Conservation (phyloP, 2,888 invertebrate species). For the Drosophila macrospina region DNA sequence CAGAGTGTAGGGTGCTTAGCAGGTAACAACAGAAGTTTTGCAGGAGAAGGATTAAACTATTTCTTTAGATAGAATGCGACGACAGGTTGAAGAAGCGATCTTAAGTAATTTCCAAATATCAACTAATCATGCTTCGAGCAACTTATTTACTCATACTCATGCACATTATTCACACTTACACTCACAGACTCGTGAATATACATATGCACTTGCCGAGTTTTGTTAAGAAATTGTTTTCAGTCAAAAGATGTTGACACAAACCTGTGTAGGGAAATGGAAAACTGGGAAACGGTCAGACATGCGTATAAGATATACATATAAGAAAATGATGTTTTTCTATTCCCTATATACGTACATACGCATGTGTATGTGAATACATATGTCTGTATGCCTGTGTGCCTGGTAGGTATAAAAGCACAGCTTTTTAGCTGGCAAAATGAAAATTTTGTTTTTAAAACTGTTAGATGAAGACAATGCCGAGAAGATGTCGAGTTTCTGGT, state of each 20-base stretch:
- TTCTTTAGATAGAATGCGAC: constrained; percentile 5
- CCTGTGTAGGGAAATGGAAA: constrained; percentile 18
- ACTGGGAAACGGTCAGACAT: constrained; percentile 21
- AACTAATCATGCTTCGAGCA: constrained; percentile 8
- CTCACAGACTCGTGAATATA: background rate
- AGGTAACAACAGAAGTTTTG: constrained; percentile 40
- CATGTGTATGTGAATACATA: background rate
- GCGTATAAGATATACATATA: constrained; percentile 31
- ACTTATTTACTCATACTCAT: background rate
- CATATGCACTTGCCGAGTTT: background rate
- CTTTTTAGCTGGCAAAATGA: constrained; percentile 57
- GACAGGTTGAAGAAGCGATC: constrained; percentile 15
- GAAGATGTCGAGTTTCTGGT: constrained; percentile 36
- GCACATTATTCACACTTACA: background rate
- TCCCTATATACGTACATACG: background rate
- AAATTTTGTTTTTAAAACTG: constrained; percentile 65
- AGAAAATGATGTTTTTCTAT: constrained; percentile 2
- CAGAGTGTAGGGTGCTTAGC: constrained; percentile 37
- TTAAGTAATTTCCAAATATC: constrained; percentile 6
- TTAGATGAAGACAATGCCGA: constrained; percentile 63
- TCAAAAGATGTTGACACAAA: constrained; percentile 6
- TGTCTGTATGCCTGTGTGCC: background rate
- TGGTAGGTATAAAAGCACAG: constrained; percentile 34
- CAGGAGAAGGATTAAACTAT: constrained; percentile 63
- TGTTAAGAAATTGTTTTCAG: constrained; percentile 3